A percentile compares a stretch with the other conserved stretches of the same genome.
These are phyloP conservation scores for Centropus bengalensis DNA, from an alignment of 2,113 vertebrate species.

Conservation along the genomic window DNA sequence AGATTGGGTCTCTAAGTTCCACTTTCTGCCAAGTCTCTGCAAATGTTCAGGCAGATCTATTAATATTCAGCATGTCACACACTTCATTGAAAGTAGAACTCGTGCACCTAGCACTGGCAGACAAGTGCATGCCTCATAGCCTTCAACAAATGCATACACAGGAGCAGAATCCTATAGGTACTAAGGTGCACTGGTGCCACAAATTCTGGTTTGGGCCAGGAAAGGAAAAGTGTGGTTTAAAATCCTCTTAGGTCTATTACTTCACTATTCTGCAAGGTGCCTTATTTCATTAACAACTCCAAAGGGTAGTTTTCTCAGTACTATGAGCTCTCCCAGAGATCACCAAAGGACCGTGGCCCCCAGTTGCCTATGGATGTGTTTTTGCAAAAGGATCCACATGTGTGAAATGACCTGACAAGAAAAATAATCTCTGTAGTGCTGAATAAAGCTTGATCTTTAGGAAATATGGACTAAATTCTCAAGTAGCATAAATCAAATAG, in stretches of 20 bases:
- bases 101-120: neutral
- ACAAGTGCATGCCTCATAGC: neutral
- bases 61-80: rapidly evolving
- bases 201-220: neutral
- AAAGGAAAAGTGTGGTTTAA: neutral
- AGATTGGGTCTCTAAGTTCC: rapidly evolving
- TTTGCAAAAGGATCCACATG: neutral
- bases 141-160: neutral
- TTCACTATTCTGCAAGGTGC: neutral
- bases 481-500: neutral
- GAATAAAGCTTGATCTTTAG: neutral
- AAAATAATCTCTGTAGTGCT: neutral
- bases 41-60: neutral
- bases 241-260: neutral
- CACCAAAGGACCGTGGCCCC: neutral
- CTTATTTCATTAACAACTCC: neutral
- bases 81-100: neutral
- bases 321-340: neutral
- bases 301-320: neutral
- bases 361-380: neutral
- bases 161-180: neutral
- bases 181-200: too few species aligned
- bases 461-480: neutral
- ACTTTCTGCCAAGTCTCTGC: neutral
- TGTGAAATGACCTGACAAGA: neutral